Conservation (phyloP, 2,113 vertebrate genomes). For the Platichthys stellatus region DNA sequence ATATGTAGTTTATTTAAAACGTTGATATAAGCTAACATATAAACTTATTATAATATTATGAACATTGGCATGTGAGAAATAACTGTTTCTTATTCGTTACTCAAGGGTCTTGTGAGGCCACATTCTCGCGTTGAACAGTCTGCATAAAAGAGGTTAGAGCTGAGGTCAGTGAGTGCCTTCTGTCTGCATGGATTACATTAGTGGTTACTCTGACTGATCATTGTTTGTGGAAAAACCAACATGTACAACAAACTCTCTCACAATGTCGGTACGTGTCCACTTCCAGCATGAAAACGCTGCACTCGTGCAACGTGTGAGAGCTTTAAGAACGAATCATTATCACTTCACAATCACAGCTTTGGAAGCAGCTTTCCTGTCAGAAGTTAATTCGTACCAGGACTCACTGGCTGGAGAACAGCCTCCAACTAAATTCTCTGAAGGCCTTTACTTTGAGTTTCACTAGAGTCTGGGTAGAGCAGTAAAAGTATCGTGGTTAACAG, state of each 20-base stretch:
- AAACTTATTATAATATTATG: no score
- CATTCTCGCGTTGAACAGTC: no score
- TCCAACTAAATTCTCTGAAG: slow-evolving; percentile 16
- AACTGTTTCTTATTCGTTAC: no score
- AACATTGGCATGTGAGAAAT: no score
- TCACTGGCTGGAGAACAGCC: slow-evolving; percentile 34
- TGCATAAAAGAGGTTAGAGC: no score
- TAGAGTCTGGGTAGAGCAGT: slow-evolving; percentile 6
- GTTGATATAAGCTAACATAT: no score
- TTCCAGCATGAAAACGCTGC: slow-evolving; percentile 18
- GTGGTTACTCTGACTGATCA: no score
- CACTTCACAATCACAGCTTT: not conserved
- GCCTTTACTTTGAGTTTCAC: slow-evolving; percentile 12
- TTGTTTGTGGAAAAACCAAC: slow-evolving; percentile 22
- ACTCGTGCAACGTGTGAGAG: slow-evolving; percentile 15
- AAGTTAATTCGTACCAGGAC: slow-evolving; percentile 25
- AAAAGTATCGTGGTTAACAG: slow-evolving; percentile 3
- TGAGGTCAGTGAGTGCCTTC: no score
- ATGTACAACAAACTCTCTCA: not conserved
- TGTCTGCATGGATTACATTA: no score
- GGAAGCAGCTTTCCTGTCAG: slow-evolving; percentile 17
- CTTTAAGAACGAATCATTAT: slow-evolving; percentile 24
- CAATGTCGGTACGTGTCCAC: not conserved
- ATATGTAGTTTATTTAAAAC: no score
- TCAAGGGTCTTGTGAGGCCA: no score